A percentile compares a stretch with the other conserved stretches of the same genome.
Evolutionary conservation across 2,797 vertebrate genomes (phyloP).

Genomic region (Carcharodon carcharias): DNA sequence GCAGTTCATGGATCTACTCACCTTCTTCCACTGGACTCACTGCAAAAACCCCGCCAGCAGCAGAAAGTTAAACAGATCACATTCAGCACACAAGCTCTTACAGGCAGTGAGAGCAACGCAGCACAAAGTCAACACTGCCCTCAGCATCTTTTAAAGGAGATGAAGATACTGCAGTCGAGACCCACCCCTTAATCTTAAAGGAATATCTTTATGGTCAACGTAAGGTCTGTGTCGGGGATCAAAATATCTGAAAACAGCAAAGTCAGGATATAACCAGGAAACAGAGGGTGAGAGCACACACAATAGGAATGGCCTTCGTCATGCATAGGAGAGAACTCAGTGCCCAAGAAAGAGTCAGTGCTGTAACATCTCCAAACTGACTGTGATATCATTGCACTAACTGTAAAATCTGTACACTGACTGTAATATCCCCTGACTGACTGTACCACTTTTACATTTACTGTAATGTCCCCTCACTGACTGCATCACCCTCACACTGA

Average conservation of each 20-base stretch:
- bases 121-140: not conserved
- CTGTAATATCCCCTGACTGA: not conserved
- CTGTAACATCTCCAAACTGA: not conserved
- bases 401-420: not conserved
- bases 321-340: not conserved
- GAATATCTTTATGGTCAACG: not conserved
- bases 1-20: conserved; percentile 53
- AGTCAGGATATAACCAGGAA: not conserved
- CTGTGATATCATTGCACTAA: not conserved
- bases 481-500: not conserved
- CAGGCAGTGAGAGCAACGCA: not conserved
- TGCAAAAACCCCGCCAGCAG: conserved; percentile 53
- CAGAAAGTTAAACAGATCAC: conserved; percentile 46
- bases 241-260: not conserved
- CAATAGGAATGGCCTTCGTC: not conserved
- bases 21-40: conserved; percentile 89
- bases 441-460: not conserved
- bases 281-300: not conserved
- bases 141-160: not conserved
- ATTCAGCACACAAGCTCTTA: not conserved
- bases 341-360: not conserved
- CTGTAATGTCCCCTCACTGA: no score
- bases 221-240: not conserved
- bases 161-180: not conserved
- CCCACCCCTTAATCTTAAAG: no score